Percentiles rank a stretch among this genome's conserved stretches.
phyloP scores from a whole-genome alignment of 2,888 invertebrate genomes.

The Phyto melanocephala region DNA sequence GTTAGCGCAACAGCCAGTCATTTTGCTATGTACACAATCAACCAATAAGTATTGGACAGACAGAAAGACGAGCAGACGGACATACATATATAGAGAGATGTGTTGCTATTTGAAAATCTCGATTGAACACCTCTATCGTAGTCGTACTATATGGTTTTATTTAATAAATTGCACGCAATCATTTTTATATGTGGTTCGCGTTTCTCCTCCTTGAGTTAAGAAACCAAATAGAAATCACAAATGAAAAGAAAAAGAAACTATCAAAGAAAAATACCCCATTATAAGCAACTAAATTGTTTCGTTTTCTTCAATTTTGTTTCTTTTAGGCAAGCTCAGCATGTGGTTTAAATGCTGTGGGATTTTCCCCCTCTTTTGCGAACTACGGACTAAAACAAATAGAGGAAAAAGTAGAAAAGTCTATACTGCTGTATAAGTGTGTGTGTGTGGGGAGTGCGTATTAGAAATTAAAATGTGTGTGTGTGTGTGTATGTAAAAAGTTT shows the following conservation, averaged over 20 bases:
- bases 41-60: background rate
- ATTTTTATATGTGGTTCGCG: constrained; percentile 59
- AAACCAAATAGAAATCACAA: background rate
- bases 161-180: constrained; percentile 70
- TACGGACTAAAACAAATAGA: background rate
- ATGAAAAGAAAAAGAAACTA: background rate
- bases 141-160: constrained; percentile 39
- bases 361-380: constrained; percentile 18
- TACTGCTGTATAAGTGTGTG: background rate
- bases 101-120: constrained; percentile 43
- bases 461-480: no score
- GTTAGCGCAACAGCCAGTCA: constrained; percentile 61
- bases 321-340: constrained; percentile 63
- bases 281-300: constrained; percentile 64
- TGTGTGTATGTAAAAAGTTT: constrained; percentile 20
- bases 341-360: constrained; percentile 56
- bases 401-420: background rate
- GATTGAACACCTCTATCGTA: constrained; percentile 54
- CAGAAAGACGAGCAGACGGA: background rate
- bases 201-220: constrained; percentile 41
- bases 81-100: background rate
- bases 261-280: constrained; percentile 55
- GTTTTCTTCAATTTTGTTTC: constrained; percentile 54
- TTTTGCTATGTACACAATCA: background rate
- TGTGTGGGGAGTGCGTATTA: constrained; percentile 58